phyloP scores from a whole-genome alignment of 1,140 invertebrate species.

The Diorhabda elongata region DNA sequence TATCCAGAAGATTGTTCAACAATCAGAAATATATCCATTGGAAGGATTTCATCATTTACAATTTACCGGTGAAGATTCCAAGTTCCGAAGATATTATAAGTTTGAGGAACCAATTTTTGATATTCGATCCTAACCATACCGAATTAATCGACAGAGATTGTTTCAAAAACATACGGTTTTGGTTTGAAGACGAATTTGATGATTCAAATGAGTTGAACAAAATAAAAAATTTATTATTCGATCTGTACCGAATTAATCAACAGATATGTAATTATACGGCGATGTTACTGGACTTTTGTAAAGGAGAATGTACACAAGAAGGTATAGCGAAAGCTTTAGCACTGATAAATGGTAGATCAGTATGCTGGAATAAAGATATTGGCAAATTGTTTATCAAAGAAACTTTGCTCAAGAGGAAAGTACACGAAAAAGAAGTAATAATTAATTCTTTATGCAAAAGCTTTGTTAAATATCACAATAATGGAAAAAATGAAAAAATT shows the following conservation, averaged over 20 bases:
- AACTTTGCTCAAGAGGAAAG: not conserved
- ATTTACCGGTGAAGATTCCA: constrained; percentile 52
- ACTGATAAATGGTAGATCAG: constrained; percentile 51
- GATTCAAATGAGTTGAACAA: constrained; percentile 38
- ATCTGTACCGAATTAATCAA: constrained; percentile 50
- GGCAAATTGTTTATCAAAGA: constrained; percentile 37
- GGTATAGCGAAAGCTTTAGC: constrained; percentile 56
- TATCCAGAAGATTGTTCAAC: constrained; percentile 52
- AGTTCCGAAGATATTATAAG: constrained; percentile 51
- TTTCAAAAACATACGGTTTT: constrained; percentile 45
- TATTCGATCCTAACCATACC: constrained; percentile 46
- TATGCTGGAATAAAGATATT: constrained; percentile 49
- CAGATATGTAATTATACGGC: constrained; percentile 56
- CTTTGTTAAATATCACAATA: not conserved
- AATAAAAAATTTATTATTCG: constrained; percentile 51
- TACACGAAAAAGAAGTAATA: constrained; percentile 7
- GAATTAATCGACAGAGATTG: constrained; percentile 44
- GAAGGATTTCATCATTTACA: constrained; percentile 60
- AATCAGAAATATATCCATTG: constrained; percentile 53
- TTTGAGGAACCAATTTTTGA: constrained; percentile 47
- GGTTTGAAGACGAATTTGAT: constrained; percentile 51
- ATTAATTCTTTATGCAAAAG: not conserved
- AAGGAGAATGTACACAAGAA: constrained; percentile 49
- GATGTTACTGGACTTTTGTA: constrained; percentile 57
- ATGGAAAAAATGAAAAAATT: not conserved